These are phyloP conservation scores for Caerostris extrusa DNA, from an alignment of 1,140 invertebrate genomes.

Conservation along the genomic window DNA sequence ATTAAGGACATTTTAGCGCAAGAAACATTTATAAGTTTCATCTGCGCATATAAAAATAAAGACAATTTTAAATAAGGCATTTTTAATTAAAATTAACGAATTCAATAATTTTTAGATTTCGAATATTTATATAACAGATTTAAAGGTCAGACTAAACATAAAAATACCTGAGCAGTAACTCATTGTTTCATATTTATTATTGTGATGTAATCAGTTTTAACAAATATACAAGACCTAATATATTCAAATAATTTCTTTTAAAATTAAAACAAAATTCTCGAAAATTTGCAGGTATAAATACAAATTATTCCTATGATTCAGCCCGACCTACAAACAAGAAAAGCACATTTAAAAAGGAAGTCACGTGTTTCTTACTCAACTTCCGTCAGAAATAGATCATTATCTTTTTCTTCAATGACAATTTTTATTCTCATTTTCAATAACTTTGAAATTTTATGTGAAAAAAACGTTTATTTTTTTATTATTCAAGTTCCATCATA, in stretches of 20 bases:
- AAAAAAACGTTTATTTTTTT: not conserved
- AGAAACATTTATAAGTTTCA: no score
- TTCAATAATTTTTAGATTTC: no score
- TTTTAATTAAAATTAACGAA: no score
- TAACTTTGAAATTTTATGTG: not conserved
- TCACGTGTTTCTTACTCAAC: not conserved
- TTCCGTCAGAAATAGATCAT: not conserved
- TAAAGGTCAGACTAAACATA: constrained; percentile 29
- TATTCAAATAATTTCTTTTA: no score
- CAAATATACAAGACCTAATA: no score
- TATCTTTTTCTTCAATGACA: not conserved
- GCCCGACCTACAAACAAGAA: not conserved
- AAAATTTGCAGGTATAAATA: no score
- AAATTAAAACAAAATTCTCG: no score
- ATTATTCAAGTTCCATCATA: not conserved
- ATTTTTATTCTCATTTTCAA: not conserved
- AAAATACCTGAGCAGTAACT: constrained; percentile 38
- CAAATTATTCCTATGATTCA: not conserved
- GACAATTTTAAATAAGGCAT: no score
- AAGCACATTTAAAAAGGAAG: not conserved
- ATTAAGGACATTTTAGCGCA: no score
- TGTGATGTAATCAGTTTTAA: not conserved
- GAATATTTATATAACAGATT: not conserved
- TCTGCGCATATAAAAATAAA: no score
- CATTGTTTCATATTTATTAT: constrained; percentile 41